Percentiles rank a stretch among this genome's conserved stretches.
Conservation (phyloP, 2,797 vertebrate species). For the Gymnopithys bicolor region DNA sequence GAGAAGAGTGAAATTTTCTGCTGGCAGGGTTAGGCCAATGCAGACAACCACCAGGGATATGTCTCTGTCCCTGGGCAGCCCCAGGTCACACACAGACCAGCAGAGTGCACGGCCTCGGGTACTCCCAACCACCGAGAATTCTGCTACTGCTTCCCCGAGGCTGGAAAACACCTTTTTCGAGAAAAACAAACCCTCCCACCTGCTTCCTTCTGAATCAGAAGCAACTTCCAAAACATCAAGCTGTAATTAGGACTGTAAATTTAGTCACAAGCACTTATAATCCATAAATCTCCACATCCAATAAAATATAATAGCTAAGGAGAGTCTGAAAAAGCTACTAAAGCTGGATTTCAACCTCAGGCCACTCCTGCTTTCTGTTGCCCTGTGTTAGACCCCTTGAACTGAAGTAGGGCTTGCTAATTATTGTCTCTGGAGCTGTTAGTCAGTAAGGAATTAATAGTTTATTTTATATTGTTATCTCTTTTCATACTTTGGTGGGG, state of each 20-base stretch:
- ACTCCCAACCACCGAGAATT: not conserved
- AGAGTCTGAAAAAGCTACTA: not conserved
- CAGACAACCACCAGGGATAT: not conserved
- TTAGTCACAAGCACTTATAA: constrained; percentile 12
- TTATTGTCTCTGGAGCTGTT: not conserved
- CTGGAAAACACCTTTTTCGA: constrained; percentile 9
- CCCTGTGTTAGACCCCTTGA: not conserved
- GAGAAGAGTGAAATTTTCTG: not conserved
- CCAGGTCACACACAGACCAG: rapidly evolving
- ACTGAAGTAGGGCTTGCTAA: constrained; percentile 8
- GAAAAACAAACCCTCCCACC: constrained; percentile 5
- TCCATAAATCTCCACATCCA: constrained; percentile 36
- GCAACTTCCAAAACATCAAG: constrained; percentile 17
- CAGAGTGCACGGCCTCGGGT: rapidly evolving
- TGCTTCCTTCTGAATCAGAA: not conserved
- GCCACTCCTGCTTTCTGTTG: not conserved
- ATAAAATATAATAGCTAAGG: constrained; percentile 54
- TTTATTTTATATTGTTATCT: not conserved
- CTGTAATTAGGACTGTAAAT: constrained; percentile 47
- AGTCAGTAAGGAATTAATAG: not conserved
- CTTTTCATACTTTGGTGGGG: not conserved
- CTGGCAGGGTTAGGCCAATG: not conserved
- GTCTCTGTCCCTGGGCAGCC: not conserved
- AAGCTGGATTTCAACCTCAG: constrained; percentile 30
- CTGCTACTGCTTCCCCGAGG: not conserved